Evolutionary conservation across 1,140 invertebrate species (phyloP), one percentile per base, ranked within the genome.

Genomic region (Penaeus japonicus): DNA sequence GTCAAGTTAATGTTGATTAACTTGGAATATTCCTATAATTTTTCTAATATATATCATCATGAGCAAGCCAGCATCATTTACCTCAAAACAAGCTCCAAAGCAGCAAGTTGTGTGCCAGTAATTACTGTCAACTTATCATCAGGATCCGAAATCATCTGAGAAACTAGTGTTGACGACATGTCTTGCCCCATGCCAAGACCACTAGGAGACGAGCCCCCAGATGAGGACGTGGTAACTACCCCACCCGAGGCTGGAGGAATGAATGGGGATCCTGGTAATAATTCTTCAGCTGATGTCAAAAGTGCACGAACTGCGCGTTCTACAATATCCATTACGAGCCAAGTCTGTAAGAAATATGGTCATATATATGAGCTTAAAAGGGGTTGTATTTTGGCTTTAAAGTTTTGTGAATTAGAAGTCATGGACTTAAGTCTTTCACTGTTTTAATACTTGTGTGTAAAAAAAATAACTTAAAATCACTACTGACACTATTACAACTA

Each of bases 251-350:
- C 10, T 24, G 84, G 54, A 30, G 30, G 55, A 75, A 55, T 35
- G 27, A 79, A 20, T 10, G 27, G 53, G 20, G 17, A 79, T 54
- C 85, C 85, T 55, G 85, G 85, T 39, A 87, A 53, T 30, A 87
- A 57, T 27, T 87, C 85, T 35, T 87, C 85, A 32, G 85, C 24
- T 24, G 59, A 82, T n/a, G 85, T 47, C 15, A 75, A 57, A 35
- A 87, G 59, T 18, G 35, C 39, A 22, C 85, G 59, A 54, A 73
- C 85, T 47, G 78, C 27, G 12, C 78, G 39, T 3, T 87, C 85
- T 57, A 87, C n/a, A n/a, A 87, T 80, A 53, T 87, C 85, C 85
- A 87, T 87, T 24, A 87, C 85, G 47, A 87, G 57, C 85, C 85
- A 87, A 24, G 62, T 87, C 85, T 87, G 47, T 5, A 32, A 30